phyloP scores from a whole-genome alignment of 53 echinoderm and acorn worm genomes.

The Holothuria scabra region DNA sequence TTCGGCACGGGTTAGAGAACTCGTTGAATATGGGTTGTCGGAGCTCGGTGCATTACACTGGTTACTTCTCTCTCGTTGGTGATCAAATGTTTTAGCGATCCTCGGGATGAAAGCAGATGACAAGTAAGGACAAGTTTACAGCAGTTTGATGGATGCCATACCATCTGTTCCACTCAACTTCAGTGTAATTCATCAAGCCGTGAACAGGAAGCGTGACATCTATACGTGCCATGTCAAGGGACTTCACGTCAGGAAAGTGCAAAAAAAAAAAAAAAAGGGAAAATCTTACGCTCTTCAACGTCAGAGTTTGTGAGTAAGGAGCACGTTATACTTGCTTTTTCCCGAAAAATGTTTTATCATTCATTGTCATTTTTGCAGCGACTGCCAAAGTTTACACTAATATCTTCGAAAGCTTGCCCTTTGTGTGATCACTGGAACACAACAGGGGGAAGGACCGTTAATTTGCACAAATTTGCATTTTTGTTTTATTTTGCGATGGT shows the following conservation, averaged over 20 bases:
- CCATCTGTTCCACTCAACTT: slow-evolving; percentile 46
- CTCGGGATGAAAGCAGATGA: slow-evolving; percentile 24
- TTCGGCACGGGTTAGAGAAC: no score
- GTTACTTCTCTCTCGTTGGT: slow-evolving; percentile 4
- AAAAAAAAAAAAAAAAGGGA: neutral
- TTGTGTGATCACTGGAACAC: no score
- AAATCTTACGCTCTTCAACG: slow-evolving; percentile 21
- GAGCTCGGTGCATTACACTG: no score
- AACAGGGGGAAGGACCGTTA: no score
- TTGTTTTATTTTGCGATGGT: no score
- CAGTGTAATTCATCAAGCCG: slow-evolving; percentile 41
- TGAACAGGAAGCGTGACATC: slow-evolving; percentile 33
- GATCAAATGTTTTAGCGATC: slow-evolving; percentile 34
- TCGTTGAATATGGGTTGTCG: no score
- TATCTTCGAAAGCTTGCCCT: no score
- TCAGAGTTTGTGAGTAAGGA: neutral
- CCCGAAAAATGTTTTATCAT: no score
- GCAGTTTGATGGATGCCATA: slow-evolving; percentile 30
- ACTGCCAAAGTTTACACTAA: no score
- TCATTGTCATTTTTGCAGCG: no score
- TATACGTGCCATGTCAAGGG: slow-evolving; percentile 19
- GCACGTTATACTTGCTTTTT: no score
- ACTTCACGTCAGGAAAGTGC: slow-evolving; percentile 19
- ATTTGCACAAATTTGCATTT: no score
- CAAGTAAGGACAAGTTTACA: slow-evolving; percentile 39